Percentiles rank a stretch among this genome's conserved stretches.
These are phyloP conservation scores for Spisula subtruncata DNA, from an alignment of 2,888 invertebrate species.

Conservation along the genomic window DNA sequence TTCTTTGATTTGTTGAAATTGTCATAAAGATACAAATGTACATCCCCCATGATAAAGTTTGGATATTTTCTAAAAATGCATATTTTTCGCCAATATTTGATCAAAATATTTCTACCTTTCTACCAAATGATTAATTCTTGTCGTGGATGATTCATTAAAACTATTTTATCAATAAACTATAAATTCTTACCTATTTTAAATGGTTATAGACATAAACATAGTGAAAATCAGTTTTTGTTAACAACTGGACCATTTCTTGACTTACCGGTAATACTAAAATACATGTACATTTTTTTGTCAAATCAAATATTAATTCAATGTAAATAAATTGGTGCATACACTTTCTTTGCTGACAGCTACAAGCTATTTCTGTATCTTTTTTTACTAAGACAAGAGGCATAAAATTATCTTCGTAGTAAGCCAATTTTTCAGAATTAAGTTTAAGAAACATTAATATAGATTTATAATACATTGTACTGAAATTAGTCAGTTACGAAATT, in stretches of 20 bases:
- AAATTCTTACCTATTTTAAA: background rate
- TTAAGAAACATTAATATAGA: too few relatives aligned
- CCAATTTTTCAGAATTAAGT: too few relatives aligned
- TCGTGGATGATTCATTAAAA: background rate
- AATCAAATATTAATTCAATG: too few relatives aligned
- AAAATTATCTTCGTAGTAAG: too few relatives aligned
- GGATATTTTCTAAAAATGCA: background rate
- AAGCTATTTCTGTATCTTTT: too few relatives aligned
- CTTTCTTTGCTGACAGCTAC: too few relatives aligned
- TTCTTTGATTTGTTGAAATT: background rate
- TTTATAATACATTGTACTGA: too few relatives aligned
- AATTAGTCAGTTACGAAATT: too few relatives aligned
- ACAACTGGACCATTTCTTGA: background rate
- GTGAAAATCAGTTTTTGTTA: background rate
- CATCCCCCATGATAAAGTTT: background rate
- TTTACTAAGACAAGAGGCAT: too few relatives aligned
- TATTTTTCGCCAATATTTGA: background rate
- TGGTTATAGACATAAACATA: background rate
- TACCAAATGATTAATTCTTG: too few relatives aligned
- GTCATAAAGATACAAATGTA: conserved; percentile 3
- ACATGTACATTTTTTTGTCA: too few relatives aligned
- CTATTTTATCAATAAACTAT: background rate
- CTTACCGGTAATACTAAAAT: background rate
- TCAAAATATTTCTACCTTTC: background rate
- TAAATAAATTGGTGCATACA: too few relatives aligned